These are phyloP conservation scores for Pseudonaja textilis DNA, from an alignment of 2,113 vertebrate species.

Conservation along the genomic window DNA sequence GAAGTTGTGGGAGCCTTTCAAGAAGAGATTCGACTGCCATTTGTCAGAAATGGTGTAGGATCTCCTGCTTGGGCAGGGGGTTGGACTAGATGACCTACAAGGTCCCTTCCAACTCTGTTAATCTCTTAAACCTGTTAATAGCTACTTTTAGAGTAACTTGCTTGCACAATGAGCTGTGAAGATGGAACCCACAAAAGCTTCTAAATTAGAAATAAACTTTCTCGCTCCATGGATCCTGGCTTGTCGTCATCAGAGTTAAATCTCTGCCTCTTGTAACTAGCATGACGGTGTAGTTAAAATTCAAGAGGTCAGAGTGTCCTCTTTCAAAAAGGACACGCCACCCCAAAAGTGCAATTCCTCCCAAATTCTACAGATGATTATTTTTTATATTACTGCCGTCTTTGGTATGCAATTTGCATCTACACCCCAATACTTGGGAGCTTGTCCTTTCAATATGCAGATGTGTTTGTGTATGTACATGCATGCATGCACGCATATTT, in stretches of 20 bases:
- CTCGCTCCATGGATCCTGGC: background rate
- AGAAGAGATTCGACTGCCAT: too few species aligned
- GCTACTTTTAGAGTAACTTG: background rate
- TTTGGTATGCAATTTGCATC: too few species aligned
- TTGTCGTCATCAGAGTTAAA: background rate
- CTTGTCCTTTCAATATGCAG: background rate
- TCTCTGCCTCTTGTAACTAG: background rate
- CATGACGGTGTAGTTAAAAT: background rate
- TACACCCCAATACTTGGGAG: background rate
- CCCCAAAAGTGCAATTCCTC: too few species aligned
- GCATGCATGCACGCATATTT: background rate
- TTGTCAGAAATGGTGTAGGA: too few species aligned
- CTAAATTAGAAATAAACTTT: background rate
- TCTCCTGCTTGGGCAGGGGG: too few species aligned
- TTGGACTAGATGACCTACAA: too few species aligned
- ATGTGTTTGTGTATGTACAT: background rate
- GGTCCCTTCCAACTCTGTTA: too few species aligned
- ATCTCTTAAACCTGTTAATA: background rate
- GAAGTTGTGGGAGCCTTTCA: too few species aligned
- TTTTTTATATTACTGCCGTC: background rate
- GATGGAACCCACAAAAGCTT: background rate
- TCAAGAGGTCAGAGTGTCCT: background rate
- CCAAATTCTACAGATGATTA: background rate
- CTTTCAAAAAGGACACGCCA: background rate
- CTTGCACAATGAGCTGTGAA: background rate